Percentiles rank a stretch among this genome's conserved stretches.
Conservation (phyloP, 2,113 vertebrate species). For the Glareola pratincola region DNA sequence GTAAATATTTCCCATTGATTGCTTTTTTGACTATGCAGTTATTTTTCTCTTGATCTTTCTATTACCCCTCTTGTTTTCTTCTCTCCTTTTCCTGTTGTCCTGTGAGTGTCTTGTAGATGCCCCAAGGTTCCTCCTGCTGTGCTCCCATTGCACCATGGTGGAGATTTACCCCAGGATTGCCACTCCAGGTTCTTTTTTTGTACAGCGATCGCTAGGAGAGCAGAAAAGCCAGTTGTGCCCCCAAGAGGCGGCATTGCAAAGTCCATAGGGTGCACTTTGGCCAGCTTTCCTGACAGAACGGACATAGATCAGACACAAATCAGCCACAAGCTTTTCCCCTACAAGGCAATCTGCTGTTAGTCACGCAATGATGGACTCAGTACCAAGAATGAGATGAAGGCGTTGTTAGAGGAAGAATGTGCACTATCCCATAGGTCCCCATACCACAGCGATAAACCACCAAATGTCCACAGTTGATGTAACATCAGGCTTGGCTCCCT, state of each 20-base stretch:
- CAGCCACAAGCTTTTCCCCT: not conserved
- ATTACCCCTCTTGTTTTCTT: not conserved
- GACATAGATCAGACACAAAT: not conserved
- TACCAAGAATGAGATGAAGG: not conserved
- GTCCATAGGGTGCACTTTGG: not conserved
- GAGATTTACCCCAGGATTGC: not conserved
- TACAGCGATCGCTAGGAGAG: not conserved
- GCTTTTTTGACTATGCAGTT: not conserved
- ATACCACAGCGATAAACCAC: not conserved
- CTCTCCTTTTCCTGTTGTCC: not conserved
- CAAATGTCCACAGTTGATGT: not conserved
- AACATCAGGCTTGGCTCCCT: not conserved
- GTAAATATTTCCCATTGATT: not conserved
- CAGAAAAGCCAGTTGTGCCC: not conserved
- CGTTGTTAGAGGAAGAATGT: not conserved
- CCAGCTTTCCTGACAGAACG: not conserved
- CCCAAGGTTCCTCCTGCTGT: not conserved
- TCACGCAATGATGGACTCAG: not conserved
- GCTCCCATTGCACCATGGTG: not conserved
- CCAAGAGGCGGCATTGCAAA: not conserved
- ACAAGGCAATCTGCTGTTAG: not conserved
- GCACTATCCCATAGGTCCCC: not conserved
- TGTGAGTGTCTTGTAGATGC: not conserved
- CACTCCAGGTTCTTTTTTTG: not conserved
- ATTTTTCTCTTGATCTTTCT: not conserved